These are phyloP conservation scores for Sebastolobus altivelis DNA, from an alignment of 2,797 vertebrate genomes.

Conservation along the genomic window DNA sequence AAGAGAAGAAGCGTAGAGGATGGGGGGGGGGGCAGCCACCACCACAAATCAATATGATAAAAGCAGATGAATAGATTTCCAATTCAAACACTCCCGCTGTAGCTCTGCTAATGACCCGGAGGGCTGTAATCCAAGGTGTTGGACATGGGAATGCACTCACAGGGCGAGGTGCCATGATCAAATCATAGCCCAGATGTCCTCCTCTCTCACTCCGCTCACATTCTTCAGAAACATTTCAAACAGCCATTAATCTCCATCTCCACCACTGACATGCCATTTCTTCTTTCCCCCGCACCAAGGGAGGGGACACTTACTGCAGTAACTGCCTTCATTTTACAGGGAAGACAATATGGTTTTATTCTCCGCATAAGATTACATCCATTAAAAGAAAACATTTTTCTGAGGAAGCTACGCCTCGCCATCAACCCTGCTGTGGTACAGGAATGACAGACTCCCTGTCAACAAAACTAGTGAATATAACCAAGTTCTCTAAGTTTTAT, in stretches of 20 bases:
- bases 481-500: no score
- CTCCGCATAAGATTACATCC: constrained; percentile 8
- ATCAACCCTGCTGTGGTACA: neutral
- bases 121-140: constrained; percentile 73
- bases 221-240: constrained; percentile 67
- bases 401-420: no score
- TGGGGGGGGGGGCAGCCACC: constrained; percentile 33
- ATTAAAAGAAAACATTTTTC: constrained; percentile 6
- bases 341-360: constrained; percentile 18
- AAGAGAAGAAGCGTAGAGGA: constrained; percentile 24
- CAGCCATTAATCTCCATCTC: constrained; percentile 68
- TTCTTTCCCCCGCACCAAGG: constrained; percentile 56
- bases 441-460: neutral
- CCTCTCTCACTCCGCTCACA: constrained; percentile 37
- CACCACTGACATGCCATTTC: constrained; percentile 48
- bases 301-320: constrained; percentile 50
- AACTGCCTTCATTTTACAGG: constrained; percentile 52
- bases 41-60: constrained; percentile 67
- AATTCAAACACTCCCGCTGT: constrained; percentile 60
- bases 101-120: constrained; percentile 61
- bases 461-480: neutral
- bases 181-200: constrained; percentile 58
- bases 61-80: constrained; percentile 78
- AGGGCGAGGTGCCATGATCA: constrained; percentile 59
- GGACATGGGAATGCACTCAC: constrained; percentile 65